A percentile compares a stretch with the other conserved stretches of the same genome.
phyloP scores from a whole-genome alignment of 1,140 invertebrate genomes.

The Chymomyza costata region DNA sequence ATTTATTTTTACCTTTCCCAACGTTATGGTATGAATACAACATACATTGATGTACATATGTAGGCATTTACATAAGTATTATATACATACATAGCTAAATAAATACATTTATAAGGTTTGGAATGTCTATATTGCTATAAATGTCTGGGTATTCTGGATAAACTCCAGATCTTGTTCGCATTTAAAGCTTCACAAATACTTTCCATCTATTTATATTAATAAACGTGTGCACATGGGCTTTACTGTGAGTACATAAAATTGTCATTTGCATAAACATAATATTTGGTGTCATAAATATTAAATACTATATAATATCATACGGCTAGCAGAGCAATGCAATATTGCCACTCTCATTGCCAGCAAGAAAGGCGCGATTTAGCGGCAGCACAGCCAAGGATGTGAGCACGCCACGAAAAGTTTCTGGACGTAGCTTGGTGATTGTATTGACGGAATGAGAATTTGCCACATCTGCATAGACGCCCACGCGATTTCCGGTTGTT shows the following conservation, averaged over 20 bases:
- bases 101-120: too few relatives aligned
- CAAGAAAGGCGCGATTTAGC: slow-evolving; percentile 89
- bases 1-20: too few relatives aligned
- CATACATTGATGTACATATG: too few relatives aligned
- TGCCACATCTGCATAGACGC: slow-evolving; percentile 87
- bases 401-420: slow-evolving; percentile 93
- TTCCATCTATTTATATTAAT: too few relatives aligned
- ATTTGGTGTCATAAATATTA: slow-evolving; percentile 51
- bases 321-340: slow-evolving; percentile 88
- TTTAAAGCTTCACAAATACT: too few relatives aligned
- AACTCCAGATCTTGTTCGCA: too few relatives aligned
- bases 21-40: too few relatives aligned
- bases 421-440: slow-evolving; percentile 89
- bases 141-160: too few relatives aligned
- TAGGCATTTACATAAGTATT: too few relatives aligned
- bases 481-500: slow-evolving; percentile 92
- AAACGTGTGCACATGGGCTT: too few relatives aligned
- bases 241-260: slow-evolving; percentile 4
- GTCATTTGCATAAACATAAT: slow-evolving; percentile 42
- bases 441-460: slow-evolving; percentile 83
- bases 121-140: too few relatives aligned
- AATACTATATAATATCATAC: slow-evolving; percentile 5
- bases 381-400: slow-evolving; percentile 92
- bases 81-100: too few relatives aligned
- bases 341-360: slow-evolving; percentile 93